Conservation (phyloP, 2,113 vertebrate genomes). For the Octodon degus region DNA sequence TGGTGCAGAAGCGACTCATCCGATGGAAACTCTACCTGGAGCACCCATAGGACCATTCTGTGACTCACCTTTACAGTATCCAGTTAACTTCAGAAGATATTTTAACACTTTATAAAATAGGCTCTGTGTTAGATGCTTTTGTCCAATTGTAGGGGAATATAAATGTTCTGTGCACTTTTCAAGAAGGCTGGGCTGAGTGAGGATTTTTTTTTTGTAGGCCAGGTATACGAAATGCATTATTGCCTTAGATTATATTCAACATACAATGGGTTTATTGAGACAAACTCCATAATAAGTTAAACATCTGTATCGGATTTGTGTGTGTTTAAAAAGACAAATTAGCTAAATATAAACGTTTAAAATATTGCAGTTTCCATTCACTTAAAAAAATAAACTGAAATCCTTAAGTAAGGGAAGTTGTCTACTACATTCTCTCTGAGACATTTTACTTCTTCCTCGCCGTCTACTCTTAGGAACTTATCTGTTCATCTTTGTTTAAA, state of each 20-base stretch:
- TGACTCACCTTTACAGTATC: neutral
- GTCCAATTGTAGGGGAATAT: neutral
- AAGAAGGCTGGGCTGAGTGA: too few species aligned
- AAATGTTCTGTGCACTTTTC: neutral
- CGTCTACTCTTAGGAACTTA: neutral
- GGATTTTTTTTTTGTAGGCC: neutral
- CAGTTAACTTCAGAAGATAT: neutral
- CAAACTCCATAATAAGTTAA: neutral
- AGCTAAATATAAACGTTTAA: neutral
- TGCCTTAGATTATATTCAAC: neutral
- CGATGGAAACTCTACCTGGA: neutral
- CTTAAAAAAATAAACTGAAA: neutral
- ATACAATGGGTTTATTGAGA: neutral
- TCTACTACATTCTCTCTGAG: neutral
- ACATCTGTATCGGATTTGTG: neutral
- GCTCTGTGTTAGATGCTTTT: neutral
- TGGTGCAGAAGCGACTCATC: neutral
- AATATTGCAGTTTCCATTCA: slow-evolving; percentile 3
- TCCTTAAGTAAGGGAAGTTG: neutral
- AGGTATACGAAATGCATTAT: neutral
- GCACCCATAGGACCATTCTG: neutral
- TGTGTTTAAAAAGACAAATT: neutral
- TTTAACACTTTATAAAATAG: neutral
- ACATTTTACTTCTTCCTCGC: neutral
- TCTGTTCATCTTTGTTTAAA: neutral